These are phyloP conservation scores for Zaprionus camerounensis DNA, from an alignment of 1,140 invertebrate genomes.

Conservation along the genomic window DNA sequence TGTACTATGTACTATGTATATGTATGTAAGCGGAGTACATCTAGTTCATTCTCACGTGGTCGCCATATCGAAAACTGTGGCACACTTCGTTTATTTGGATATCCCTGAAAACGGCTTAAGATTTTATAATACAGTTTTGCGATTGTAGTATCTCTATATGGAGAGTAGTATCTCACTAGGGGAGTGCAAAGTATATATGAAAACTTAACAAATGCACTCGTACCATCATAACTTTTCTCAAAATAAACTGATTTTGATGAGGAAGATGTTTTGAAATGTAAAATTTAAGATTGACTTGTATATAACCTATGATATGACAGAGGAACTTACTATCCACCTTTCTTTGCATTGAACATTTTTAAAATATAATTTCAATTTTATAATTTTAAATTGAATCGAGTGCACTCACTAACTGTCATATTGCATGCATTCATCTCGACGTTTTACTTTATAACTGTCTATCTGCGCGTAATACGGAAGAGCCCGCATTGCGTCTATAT, in stretches of 20 bases:
- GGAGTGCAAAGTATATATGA: background rate
- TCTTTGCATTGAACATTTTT: no score
- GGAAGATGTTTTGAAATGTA: no score
- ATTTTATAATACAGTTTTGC: background rate
- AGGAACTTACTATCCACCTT: no score
- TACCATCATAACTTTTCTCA: no score
- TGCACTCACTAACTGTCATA: background rate
- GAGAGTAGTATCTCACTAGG: background rate
- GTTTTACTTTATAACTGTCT: background rate
- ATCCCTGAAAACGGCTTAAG: background rate
- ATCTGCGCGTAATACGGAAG: constrained; percentile 5
- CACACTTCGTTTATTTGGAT: background rate
- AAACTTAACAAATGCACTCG: no score
- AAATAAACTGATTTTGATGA: no score
- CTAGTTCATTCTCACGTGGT: constrained; percentile 25
- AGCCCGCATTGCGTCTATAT: constrained; percentile 1
- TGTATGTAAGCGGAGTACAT: constrained; percentile 11
- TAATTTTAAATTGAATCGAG: background rate
- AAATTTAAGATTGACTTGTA: no score
- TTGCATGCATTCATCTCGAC: background rate
- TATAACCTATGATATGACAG: no score
- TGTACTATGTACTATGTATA: background rate
- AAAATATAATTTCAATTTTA: background rate
- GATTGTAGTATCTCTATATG: background rate
- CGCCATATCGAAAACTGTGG: background rate